phyloP scores from a whole-genome alignment of 23 tunicate genomes.

The Botrylloides violaceus region DNA sequence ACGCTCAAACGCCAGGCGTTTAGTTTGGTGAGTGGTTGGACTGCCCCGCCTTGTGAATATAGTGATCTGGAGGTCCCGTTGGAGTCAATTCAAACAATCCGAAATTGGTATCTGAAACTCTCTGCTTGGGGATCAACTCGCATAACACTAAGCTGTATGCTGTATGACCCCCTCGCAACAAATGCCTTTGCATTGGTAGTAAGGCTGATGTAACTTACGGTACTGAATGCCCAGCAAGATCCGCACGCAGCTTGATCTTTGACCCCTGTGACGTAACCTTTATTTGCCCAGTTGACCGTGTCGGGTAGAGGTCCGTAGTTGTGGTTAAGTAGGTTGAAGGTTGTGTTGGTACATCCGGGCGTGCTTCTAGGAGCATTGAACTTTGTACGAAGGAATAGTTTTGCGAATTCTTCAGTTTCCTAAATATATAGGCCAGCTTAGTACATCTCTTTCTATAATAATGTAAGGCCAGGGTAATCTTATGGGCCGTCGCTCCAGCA shows the following conservation, averaged over 20 bases:
- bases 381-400: conserved; percentile 2
- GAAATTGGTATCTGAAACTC: too few relatives aligned
- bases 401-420: conserved; percentile 49
- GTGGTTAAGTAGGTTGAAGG: not conserved
- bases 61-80: too few relatives aligned
- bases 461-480: too few relatives aligned
- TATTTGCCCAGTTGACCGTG: conserved; percentile 79
- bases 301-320: not conserved
- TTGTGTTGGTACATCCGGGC: conserved; percentile 5
- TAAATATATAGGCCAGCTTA: not conserved
- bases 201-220: conserved; percentile 23
- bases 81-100: too few relatives aligned
- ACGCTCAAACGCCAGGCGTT: too few relatives aligned
- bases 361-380: conserved; percentile 19
- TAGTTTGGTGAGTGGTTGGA: too few relatives aligned
- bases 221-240: conserved; percentile 98
- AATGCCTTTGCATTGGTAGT: too few relatives aligned
- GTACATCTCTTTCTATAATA: not conserved
- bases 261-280: conserved; percentile 80
- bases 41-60: too few relatives aligned
- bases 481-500: too few relatives aligned
- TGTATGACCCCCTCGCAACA: too few relatives aligned
- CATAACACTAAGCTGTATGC: too few relatives aligned
- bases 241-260: conserved; percentile 98
- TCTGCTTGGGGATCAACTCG: too few relatives aligned